Evolutionary conservation across 2,888 invertebrate species (phyloP), one percentile per base, ranked within the genome.

Genomic region (Amphipyra tragopoginis): DNA sequence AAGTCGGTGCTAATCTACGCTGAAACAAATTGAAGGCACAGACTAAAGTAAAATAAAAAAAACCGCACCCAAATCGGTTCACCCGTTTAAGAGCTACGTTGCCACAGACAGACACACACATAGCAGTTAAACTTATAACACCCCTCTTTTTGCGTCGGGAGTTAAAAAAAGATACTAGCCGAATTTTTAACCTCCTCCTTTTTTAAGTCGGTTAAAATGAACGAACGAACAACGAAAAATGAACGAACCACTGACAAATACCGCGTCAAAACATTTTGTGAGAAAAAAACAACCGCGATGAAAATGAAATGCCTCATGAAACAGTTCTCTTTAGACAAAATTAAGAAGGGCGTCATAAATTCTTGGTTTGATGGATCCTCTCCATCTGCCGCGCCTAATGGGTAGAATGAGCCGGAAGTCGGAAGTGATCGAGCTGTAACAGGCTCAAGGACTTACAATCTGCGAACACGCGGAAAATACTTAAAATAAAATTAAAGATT

Each of bases 401-500:
- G 53, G 43, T 8, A 11, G 33, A 51, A 47, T 39, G 44, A 21
- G 21, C 3, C 21, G 1, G 21, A 21, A 21, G 14, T 40, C 48
- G 50, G 38, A 44, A 62, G 42, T 49, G 72, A 72, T 72, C 40
- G 47, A 72, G 57, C 38, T 38, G 50, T 54, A 62, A 67, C 38
- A 40, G 40, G 57, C 54, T 71, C 57, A 52, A 51, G 15, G 47
- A 39, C 34, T 71, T 58, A 67, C 33, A 52, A 72, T 44, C 62
- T 48, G 47, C 43, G n/a, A 42, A 34, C 40, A 34, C 21, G 36
- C 40, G 51, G 42, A 42, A 62, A 55, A 72, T 51, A 13, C 40
- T 54, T 54, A 45, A 72, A 56, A 71, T 54, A 45, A 72, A 56
- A 71, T 70, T 70, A 56, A 70, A 71, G 52, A 55, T 52, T 13